Base-by-base conservation (phyloP, 2,888 invertebrate genomes). In the Drosophila dives region DNA sequence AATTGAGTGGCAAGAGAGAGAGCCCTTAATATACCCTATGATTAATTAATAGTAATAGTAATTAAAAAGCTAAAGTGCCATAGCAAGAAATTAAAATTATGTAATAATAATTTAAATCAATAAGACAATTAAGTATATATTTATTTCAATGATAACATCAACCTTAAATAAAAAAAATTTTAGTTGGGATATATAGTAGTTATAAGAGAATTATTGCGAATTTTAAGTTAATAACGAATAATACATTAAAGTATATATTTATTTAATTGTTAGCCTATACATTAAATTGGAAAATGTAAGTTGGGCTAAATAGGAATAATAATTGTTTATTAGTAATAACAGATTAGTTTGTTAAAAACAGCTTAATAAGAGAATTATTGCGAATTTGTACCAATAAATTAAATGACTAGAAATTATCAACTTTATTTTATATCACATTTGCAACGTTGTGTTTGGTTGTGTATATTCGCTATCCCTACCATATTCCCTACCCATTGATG, bases 21-120 rank as follows among this genome's bases (percentile, higher is more conserved):
- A 53, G 40, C 5, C 20, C 15, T 4, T 3, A 12, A 45, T 23
- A 76, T 64, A 75, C 77, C 72, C 53, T 56, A 53, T 3, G 42
- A 33, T 38, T 49, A n/a, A 5, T 3, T 49, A 61, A 32, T 15
- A 34, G 7, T 4, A 50, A 26, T 20, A 12, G 12, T n/a, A 48
- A 29, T 3, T 6, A 42, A 42, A 11, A 11, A 6, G 6, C 42
- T 10, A n/a, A n/a, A 6, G 1, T 10, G 10, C 10, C 10, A n/a
- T 11, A 11, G 6, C 11, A n/a, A 1, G 0, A 6, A 42, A 6
- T 11, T 6, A 6, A 0, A n/a, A n/a, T n/a, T 42, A 0, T 11
- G 6, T 2, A 6, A 3, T 11, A 42, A 11, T 11, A n/a, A n/a
- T 5, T 40, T 2, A 10, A 5, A 40, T 11, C 0, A 11, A 11